phyloP scores from a whole-genome alignment of 1,140 invertebrate species.

The Rhagoletis zephyria region DNA sequence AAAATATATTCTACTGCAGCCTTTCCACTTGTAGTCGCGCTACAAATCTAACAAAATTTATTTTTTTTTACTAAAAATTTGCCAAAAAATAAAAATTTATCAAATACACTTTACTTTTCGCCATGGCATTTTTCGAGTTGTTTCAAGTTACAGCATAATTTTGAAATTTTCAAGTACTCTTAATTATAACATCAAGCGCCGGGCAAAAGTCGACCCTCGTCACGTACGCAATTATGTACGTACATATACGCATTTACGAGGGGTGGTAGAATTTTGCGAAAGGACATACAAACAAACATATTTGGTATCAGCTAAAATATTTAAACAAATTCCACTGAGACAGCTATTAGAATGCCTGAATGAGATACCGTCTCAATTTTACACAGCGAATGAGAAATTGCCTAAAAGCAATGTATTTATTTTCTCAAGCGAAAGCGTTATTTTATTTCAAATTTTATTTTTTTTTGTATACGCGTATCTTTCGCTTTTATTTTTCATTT shows the following conservation, averaged over 20 bases:
- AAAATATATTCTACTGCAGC: too few species aligned
- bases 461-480: background rate
- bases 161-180: background rate
- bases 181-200: conserved; percentile 7
- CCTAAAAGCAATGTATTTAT: background rate
- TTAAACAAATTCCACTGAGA: conserved; percentile 8
- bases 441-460: background rate
- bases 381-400: background rate
- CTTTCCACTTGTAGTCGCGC: too few species aligned
- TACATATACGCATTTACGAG: background rate
- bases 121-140: too few species aligned
- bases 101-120: too few species aligned
- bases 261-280: background rate
- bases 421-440: background rate
- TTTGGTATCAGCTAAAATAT: background rate
- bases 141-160: background rate
- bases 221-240: background rate
- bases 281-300: background rate
- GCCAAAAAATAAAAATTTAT: too few species aligned
- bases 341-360: conserved; percentile 18
- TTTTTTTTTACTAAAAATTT: too few species aligned
- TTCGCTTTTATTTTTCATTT: background rate
- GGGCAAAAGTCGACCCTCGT: background rate
- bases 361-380: background rate
- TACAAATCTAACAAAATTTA: too few species aligned